phyloP scores from a whole-genome alignment of 2,888 invertebrate species.

The Muscina levida region DNA sequence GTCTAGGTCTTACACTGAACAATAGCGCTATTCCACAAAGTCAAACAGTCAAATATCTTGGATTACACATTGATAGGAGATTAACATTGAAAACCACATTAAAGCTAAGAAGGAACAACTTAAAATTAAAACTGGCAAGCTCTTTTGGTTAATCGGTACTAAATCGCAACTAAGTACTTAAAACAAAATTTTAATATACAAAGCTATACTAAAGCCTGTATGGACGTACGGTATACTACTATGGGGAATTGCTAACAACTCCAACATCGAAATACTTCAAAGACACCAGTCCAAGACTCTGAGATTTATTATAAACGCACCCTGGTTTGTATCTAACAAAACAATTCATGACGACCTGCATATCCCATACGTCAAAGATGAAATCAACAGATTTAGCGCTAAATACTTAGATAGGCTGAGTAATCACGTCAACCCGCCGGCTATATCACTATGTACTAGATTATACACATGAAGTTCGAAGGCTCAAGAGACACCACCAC shows the following conservation, averaged over 20 bases:
- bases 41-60: neutral
- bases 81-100: conserved; percentile 26
- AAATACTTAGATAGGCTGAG: too few species aligned
- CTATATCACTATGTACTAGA: too few species aligned
- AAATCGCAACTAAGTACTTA: too few species aligned
- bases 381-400: too few species aligned
- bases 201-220: conserved; percentile 34
- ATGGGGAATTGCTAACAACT: conserved; percentile 38
- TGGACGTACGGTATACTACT: conserved; percentile 30
- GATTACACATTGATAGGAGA: conserved; percentile 15
- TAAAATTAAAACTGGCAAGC: too few species aligned
- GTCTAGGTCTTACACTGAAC: neutral
- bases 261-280: conserved; percentile 43
- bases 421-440: too few species aligned
- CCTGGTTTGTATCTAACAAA: conserved; percentile 43
- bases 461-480: too few species aligned
- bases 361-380: conserved; percentile 35
- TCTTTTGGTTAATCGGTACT: too few species aligned
- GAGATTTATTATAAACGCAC: conserved; percentile 18
- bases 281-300: conserved; percentile 45
- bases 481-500: too few species aligned
- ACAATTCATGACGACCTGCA: conserved; percentile 23
- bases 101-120: too few species aligned
- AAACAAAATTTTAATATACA: conserved; percentile 45
- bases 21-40: neutral